Base-by-base conservation (phyloP, 2,113 vertebrate genomes). In the Conger conger region DNA sequence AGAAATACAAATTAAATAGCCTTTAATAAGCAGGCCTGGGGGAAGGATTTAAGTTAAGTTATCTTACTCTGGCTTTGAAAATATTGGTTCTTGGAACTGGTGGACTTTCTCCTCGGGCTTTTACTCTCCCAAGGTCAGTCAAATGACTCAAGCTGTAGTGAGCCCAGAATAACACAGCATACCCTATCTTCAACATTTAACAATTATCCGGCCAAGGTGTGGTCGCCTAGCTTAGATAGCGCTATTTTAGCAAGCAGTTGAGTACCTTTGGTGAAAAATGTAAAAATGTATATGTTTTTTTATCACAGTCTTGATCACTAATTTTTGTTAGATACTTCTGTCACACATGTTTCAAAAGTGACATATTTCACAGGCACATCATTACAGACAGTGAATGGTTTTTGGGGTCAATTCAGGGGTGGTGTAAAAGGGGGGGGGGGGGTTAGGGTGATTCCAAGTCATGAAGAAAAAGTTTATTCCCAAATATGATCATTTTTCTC, bases 31-130 rank as follows among this genome's bases (percentile, higher is more conserved):
- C 40, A 53, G 17, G 6, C 40, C 38, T 7, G 36, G 27, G 63
- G 38, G 36, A 76, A 2, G 42, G 42, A 53, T 33, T 81, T 27
- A 53, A 50, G 60, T 80, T 20, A 50, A 76, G 68, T 73, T 73
- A 73, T 73, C 68, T 73, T n/a, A 73, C 68, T 30, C n/a, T 68
- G 40, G 40, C 40, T 76, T 83, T 76, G 82, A 83, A 83, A 83
- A 45, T 45, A 68, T 68, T 68, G 68, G 63, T n/a, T 50, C 16
- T 38, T 77, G 30, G 33, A 76, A 23, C 18, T 17, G 36, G 78
- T 79, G 78, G 37, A 36, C 76, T 78, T 23, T 40, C n/a, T 77
- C 68, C 42, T 76, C 16, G 50, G 45, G 68, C 82, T 53, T 76
- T 33, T 30, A 50, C 15, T 76, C 3, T 50, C 17, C 68, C 68